Evolutionary conservation across 2,113 vertebrate genomes (phyloP).

Genomic region (Archilochus colubris): DNA sequence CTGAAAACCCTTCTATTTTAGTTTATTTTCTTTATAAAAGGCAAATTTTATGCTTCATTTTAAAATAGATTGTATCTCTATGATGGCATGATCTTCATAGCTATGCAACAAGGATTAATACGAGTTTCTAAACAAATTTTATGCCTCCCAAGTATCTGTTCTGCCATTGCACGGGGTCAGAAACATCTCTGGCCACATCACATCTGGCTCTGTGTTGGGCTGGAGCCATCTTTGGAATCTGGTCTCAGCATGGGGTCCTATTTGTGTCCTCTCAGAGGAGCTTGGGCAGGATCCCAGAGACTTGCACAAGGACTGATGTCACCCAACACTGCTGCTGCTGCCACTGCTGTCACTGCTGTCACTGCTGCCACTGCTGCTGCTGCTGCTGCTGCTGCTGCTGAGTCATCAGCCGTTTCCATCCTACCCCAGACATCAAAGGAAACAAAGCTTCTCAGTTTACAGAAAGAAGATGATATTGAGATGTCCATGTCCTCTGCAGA

Average conservation of each 20-base stretch:
- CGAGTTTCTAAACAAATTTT: neutral
- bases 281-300: neutral
- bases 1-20: neutral
- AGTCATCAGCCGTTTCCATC: neutral
- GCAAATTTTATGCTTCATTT: neutral
- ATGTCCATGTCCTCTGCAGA: neutral
- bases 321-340: rapidly evolving
- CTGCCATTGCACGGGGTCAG: neutral
- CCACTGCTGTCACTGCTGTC: neutral
- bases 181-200: neutral
- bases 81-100: neutral
- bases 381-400: neutral
- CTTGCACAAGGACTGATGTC: neutral
- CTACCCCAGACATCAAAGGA: neutral
- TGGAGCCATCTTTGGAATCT: neutral
- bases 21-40: neutral
- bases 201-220: neutral
- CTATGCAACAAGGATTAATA: neutral
- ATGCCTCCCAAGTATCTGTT: neutral
- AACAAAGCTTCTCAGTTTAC: conserved; percentile 17
- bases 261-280: neutral
- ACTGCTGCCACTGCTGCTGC: neutral
- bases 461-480: neutral
- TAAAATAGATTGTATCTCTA: neutral
- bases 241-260: neutral